Evolutionary conservation across 1,140 invertebrate species (phyloP), one percentile per base, ranked within the genome.

Genomic region (Drosophila nikananu): DNA sequence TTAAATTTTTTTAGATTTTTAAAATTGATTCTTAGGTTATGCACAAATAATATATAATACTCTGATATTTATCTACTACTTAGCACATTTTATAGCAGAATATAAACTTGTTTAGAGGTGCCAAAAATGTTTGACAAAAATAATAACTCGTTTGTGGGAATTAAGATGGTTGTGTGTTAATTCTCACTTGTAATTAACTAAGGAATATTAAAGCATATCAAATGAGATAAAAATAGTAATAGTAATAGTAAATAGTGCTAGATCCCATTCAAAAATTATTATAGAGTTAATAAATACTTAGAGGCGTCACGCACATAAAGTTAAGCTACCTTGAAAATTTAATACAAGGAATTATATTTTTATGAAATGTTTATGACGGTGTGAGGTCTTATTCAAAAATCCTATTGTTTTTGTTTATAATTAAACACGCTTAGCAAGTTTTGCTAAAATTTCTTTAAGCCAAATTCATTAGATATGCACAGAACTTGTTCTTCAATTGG

Each of bases 401-500:
- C n/a, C 30, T 19, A 44, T 70, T 67, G 67, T 68, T 67, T 54
- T 52, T 35, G 23, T 66, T 27, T 32, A 30, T 51, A 68, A 44
- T 52, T 44, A 68, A 49, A 44, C 48, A 42, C 30, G 35, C 30
- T 27, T 25, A 35, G 35, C 44, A 2, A 49, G 27, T 72, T 27
- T 46, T 1, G 49, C 17, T 39, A 68, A 27, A 21, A 49, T 30
- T 42, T 42, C n/a, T 30, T 25, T 2, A 27, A 59, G 35, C 54
- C 13, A 46, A 62, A 32, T 35, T 32, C 17, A 59, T 73, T 52
- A 32, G 15, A 30, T 35, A 30, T 51, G n/a, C n/a, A 49, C 25
- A 44, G 42, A 55, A 39, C 12, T 54, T 71, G 35, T 61, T 68
- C 67, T 41, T 25, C 41, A 58, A 37, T 44, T 37, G 8, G 23